Percentiles rank a stretch among this genome's conserved stretches.
phyloP scores from a whole-genome alignment of 2,113 vertebrate genomes.

The Psittacara wagleri region DNA sequence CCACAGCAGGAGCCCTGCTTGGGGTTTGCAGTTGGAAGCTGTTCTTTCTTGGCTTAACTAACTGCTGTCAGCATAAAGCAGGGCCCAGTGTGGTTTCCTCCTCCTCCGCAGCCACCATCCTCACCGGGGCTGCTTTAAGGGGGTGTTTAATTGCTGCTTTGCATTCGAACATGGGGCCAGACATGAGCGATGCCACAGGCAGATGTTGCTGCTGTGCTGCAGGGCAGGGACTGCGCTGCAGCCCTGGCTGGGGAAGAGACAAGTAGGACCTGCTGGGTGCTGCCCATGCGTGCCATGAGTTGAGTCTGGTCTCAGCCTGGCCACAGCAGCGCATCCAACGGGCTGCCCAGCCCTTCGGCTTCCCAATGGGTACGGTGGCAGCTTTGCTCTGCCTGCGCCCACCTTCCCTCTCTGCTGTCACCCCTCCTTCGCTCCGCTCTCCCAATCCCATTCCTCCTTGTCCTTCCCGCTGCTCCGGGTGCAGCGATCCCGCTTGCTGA shows the following conservation, averaged over 20 bases:
- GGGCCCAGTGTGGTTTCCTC: rapidly evolving
- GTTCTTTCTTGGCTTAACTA: not conserved
- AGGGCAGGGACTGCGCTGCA: not conserved
- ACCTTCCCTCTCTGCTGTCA: not conserved
- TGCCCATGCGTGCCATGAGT: rapidly evolving
- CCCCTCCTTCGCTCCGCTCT: not conserved
- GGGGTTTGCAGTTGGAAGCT: not conserved
- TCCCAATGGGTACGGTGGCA: rapidly evolving
- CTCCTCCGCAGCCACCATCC: not conserved
- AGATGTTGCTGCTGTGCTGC: not conserved
- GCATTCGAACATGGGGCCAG: not conserved
- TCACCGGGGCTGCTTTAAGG: not conserved
- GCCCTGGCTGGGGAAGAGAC: not conserved
- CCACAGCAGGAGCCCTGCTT: not conserved
- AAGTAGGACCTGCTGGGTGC: not conserved
- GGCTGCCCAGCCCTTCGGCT: not conserved
- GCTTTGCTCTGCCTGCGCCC: not conserved
- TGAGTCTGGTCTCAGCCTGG: not conserved
- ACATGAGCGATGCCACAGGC: not conserved
- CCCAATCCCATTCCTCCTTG: not conserved
- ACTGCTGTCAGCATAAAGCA: not conserved
- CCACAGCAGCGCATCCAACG: not conserved
- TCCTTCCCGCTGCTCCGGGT: not conserved
- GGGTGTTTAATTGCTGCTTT: not conserved
- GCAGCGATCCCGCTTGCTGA: not conserved